Evolutionary conservation across 2,888 invertebrate genomes (phyloP).

Genomic region (Gasteruption jaculator): DNA sequence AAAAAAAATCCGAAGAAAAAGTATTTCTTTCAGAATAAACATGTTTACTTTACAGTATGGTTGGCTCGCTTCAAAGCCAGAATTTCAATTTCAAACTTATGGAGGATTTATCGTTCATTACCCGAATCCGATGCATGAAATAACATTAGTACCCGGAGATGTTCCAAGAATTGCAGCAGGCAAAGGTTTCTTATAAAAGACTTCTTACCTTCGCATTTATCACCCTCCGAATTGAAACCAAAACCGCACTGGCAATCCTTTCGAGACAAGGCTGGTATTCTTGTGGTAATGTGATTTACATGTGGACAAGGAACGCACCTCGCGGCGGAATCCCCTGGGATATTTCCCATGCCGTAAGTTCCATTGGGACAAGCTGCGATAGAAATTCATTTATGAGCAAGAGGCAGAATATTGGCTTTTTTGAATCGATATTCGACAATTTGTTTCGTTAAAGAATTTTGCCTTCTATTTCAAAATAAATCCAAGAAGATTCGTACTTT

Average conservation of each 20-base stretch:
- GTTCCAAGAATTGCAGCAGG: slow-evolving; percentile 33
- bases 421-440: too few species aligned
- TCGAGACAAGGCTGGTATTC: slow-evolving; percentile 55
- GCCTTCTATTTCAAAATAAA: too few species aligned
- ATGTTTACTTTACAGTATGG: too few species aligned
- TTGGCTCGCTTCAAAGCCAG: slow-evolving; percentile 36
- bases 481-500: too few species aligned
- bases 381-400: too few species aligned
- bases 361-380: slow-evolving; percentile 62
- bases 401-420: too few species aligned
- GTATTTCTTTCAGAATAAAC: not conserved
- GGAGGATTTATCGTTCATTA: slow-evolving; percentile 28
- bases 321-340: slow-evolving; percentile 56
- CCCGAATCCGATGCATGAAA: slow-evolving; percentile 31
- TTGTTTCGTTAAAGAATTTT: too few species aligned
- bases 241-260: slow-evolving; percentile 61
- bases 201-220: slow-evolving; percentile 57
- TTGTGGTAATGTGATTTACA: slow-evolving; percentile 58
- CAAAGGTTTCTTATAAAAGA: slow-evolving; percentile 24
- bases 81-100: slow-evolving; percentile 38
- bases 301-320: slow-evolving; percentile 59
- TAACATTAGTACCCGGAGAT: slow-evolving; percentile 26
- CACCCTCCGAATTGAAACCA: slow-evolving; percentile 56
- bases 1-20: not conserved
- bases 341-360: slow-evolving; percentile 54